These are phyloP conservation scores for Bombus ignitus DNA, from an alignment of 1,140 invertebrate species.

Conservation along the genomic window DNA sequence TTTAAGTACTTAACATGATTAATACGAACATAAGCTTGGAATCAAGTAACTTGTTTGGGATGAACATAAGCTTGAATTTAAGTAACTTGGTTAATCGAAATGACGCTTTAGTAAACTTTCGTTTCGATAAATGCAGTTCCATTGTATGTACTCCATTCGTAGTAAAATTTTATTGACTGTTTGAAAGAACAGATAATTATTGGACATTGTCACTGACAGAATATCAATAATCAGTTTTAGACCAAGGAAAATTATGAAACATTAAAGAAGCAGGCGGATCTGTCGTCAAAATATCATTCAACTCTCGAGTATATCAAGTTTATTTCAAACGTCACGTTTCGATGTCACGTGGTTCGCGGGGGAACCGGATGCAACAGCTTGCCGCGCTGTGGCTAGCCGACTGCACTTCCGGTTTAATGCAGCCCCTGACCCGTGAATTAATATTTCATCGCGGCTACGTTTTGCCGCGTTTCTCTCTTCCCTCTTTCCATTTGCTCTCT, in stretches of 20 bases:
- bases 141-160: not conserved
- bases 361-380: conserved; percentile 80
- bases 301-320: conserved; percentile 59
- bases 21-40: not conserved
- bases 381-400: conserved; percentile 65
- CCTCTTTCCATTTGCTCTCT: not conserved
- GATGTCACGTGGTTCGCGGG: conserved; percentile 62
- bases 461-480: conserved; percentile 56
- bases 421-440: conserved; percentile 74
- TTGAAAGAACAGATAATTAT: not conserved
- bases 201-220: not conserved
- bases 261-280: not conserved
- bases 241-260: not conserved
- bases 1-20: not conserved
- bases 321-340: conserved; percentile 59
- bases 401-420: conserved; percentile 76
- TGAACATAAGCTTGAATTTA: not conserved
- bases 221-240: not conserved
- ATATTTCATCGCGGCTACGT: conserved; percentile 76
- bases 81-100: not conserved
- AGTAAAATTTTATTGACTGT: not conserved
- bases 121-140: not conserved
- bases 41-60: too few relatives aligned
- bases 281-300: not conserved
- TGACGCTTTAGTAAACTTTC: not conserved